These are phyloP conservation scores for Leucophenga montana DNA, from an alignment of 2,888 invertebrate species.

Conservation along the genomic window DNA sequence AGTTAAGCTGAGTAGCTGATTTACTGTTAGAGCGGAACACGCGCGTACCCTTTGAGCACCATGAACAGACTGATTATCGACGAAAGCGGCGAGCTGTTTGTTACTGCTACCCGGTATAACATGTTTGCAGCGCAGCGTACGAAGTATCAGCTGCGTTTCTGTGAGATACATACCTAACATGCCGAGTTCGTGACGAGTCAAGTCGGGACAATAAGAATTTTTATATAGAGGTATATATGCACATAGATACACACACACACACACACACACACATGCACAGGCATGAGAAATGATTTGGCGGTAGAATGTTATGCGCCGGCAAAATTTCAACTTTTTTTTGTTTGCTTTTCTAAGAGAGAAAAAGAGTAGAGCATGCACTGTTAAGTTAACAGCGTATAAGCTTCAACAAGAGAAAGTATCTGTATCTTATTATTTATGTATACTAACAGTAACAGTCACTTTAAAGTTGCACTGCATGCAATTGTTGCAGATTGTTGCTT, in stretches of 20 bases:
- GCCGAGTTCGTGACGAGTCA: too few species aligned
- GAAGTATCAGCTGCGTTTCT: constrained; percentile 42
- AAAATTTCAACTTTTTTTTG: not conserved
- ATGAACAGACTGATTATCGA: constrained; percentile 51
- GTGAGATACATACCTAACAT: constrained; percentile 8
- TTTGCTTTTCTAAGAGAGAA: not conserved
- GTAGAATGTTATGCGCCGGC: not conserved
- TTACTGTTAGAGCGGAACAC: constrained; percentile 25
- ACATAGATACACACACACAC: not conserved
- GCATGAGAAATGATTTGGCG: not conserved
- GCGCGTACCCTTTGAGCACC: constrained; percentile 58
- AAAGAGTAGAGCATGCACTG: constrained; percentile 25
- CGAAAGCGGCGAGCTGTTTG: not conserved
- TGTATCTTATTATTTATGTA: not conserved
- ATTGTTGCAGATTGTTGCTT: too few species aligned
- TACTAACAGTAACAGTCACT: constrained; percentile 29
- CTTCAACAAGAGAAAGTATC: constrained; percentile 24
- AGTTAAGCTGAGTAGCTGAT: not conserved
- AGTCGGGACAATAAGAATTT: too few species aligned
- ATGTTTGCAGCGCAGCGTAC: constrained; percentile 3
- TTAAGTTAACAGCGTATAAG: constrained; percentile 15
- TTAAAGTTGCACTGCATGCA: too few species aligned
- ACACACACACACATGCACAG: not conserved
- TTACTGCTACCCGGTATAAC: constrained; percentile 20
- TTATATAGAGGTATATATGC: too few species aligned